phyloP scores from a whole-genome alignment of 2,888 invertebrate species.

The Arge pagana region DNA sequence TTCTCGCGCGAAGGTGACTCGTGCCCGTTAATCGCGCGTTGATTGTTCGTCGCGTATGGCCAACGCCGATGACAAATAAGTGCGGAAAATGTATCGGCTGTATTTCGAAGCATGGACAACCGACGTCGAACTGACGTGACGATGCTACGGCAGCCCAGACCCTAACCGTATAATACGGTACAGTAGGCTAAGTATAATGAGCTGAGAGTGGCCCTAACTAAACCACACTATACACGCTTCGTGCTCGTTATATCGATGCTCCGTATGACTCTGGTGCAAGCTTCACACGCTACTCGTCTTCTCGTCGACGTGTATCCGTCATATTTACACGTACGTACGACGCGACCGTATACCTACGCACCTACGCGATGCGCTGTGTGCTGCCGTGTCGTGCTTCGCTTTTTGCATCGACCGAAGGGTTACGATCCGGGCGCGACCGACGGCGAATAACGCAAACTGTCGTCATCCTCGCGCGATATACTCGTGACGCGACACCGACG shows the following conservation, averaged over 20 bases:
- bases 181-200: constrained; percentile 20
- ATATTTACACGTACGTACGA: not conserved
- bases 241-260: no score
- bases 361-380: no score
- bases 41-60: not conserved
- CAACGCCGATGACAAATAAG: not conserved
- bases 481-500: no score
- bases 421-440: no score
- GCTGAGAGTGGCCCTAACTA: constrained; percentile 21
- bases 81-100: no score
- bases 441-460: no score
- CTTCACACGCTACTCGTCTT: no score
- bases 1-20: not conserved
- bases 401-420: no score
- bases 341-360: not conserved
- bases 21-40: not conserved
- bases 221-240: constrained; percentile 11
- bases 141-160: constrained; percentile 20
- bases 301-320: no score
- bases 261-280: no score
- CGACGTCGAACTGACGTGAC: constrained; percentile 19
- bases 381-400: no score
- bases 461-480: no score
- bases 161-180: constrained; percentile 22
- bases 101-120: constrained; percentile 17